Evolutionary conservation across 2,888 invertebrate species (phyloP).

Genomic region (Papilio protenor): DNA sequence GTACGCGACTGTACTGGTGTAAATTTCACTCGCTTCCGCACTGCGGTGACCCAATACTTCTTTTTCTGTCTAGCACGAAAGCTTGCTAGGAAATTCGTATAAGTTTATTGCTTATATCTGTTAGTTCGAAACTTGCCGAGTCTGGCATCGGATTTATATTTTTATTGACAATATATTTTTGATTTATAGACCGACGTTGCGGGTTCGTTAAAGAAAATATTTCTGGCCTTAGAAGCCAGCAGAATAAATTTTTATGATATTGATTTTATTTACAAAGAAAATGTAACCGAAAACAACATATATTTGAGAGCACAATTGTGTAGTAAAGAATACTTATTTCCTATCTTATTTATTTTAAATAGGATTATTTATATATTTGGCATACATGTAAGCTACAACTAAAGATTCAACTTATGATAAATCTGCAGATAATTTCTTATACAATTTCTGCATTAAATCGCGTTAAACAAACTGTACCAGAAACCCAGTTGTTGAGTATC

Average conservation of each 20-base stretch:
- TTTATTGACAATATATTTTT: constrained; percentile 44
- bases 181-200: constrained; percentile 38
- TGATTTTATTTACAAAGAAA: constrained; percentile 1
- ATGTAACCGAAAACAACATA: background rate
- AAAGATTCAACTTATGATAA: background rate
- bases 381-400: no score
- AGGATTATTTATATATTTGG: no score
- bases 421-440: background rate
- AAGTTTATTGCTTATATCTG: constrained; percentile 43
- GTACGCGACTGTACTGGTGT: constrained; percentile 33
- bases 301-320: background rate
- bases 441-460: constrained; percentile 1
- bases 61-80: constrained; percentile 41
- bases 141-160: constrained; percentile 41
- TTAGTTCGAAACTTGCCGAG: constrained; percentile 37
- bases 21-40: constrained; percentile 42
- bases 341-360: no score
- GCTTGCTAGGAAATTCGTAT: constrained; percentile 38
- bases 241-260: background rate
- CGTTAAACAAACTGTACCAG: constrained; percentile 19
- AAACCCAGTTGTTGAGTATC: constrained; percentile 33
- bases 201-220: constrained; percentile 35
- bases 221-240: constrained; percentile 17
- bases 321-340: background rate
- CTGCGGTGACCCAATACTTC: constrained; percentile 42